Percentiles rank a stretch among this genome's conserved stretches.
Conservation (phyloP, 2,888 invertebrate species). For the Pyrgus malvae region DNA sequence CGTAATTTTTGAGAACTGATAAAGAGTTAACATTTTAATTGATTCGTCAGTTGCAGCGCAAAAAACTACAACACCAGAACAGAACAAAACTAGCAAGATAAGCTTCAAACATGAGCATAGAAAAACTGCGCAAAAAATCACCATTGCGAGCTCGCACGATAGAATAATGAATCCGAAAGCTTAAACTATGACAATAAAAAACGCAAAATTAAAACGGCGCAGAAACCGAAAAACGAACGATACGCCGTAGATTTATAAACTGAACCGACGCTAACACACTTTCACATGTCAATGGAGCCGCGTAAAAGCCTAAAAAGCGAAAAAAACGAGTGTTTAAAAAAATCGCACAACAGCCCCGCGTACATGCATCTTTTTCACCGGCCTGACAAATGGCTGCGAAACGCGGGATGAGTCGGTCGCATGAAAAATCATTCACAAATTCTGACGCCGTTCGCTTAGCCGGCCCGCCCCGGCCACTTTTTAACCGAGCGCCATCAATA, state of each 20-base stretch:
- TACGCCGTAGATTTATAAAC: conserved; percentile 71
- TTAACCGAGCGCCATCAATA: conserved; percentile 77
- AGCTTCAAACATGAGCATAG: conserved; percentile 12
- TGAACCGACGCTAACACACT: conserved; percentile 76
- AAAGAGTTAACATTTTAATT: conserved; percentile 11
- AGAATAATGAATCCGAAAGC: conserved; percentile 33
- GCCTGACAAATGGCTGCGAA: conserved; percentile 79
- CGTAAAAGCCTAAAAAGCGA: conserved; percentile 78
- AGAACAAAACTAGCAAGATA: conserved; percentile 20
- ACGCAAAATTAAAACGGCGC: conserved; percentile 49
- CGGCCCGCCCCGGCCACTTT: conserved; percentile 64
- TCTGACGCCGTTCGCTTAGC: conserved; percentile 69
- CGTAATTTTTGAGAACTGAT: conserved; percentile 4
- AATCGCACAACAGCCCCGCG: conserved; percentile 49
- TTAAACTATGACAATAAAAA: conserved; percentile 38
- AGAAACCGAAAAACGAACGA: conserved; percentile 48
- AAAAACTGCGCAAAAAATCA: conserved; percentile 17
- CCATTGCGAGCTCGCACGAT: conserved; percentile 24
- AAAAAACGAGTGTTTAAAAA: conserved; percentile 49
- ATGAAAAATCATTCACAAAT: conserved; percentile 79
- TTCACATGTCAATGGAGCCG: conserved; percentile 78
- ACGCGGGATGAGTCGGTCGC: conserved; percentile 66
- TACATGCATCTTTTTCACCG: conserved; percentile 77
- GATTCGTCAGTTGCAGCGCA: conserved; percentile 5
- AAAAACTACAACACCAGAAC: conserved; percentile 6